Percentiles rank a stretch among this genome's conserved stretches.
These are phyloP conservation scores for Harpalus rubripes DNA, from an alignment of 2,888 invertebrate genomes.

Conservation along the genomic window DNA sequence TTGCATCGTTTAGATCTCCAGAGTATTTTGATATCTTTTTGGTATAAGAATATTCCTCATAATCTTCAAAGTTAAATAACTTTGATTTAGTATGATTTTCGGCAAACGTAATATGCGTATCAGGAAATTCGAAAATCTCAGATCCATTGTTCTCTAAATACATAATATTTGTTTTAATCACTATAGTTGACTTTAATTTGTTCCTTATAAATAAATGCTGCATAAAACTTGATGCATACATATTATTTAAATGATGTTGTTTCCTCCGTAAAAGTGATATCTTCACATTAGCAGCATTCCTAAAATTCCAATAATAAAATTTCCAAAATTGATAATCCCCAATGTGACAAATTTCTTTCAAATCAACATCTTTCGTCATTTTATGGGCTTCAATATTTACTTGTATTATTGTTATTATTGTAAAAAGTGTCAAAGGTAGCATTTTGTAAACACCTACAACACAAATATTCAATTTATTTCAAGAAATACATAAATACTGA, in stretches of 20 bases:
- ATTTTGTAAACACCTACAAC: too few species aligned
- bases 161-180: background rate
- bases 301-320: conserved; percentile 58
- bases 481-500: too few species aligned
- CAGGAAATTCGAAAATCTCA: background rate
- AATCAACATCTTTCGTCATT: background rate
- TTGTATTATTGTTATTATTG: too few species aligned
- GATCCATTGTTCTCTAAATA: background rate
- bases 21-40: conserved; percentile 46
- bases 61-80: background rate
- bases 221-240: conserved; percentile 43
- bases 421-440: too few species aligned
- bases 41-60: background rate
- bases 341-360: conserved; percentile 12
- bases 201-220: background rate
- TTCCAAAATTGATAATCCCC: conserved; percentile 52
- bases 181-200: background rate
- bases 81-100: conserved; percentile 6
- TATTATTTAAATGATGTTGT: background rate
- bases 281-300: conserved; percentile 38
- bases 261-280: conserved; percentile 35
- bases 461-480: too few species aligned
- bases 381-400: too few species aligned
- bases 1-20: conserved; percentile 26
- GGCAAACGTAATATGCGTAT: too few species aligned